A percentile compares a stretch with the other conserved stretches of the same genome.
These are phyloP conservation scores for Chrysotoxum bicinctum DNA, from an alignment of 2,888 invertebrate genomes.

Conservation along the genomic window DNA sequence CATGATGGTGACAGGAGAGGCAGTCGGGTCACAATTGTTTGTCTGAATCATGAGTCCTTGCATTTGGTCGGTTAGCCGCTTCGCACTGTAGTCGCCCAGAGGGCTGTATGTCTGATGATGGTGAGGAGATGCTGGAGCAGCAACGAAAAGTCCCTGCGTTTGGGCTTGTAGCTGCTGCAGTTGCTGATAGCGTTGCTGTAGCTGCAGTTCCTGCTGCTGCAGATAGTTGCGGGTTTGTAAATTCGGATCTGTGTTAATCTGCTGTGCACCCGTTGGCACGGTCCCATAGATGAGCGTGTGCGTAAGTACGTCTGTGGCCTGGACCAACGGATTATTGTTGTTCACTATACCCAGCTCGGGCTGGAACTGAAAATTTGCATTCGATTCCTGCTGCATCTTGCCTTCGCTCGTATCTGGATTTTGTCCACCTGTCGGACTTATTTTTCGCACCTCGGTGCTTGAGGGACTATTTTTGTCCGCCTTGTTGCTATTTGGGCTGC, in stretches of 20 bases:
- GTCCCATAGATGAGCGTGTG: slow-evolving; percentile 80
- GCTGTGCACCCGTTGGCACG: slow-evolving; percentile 78
- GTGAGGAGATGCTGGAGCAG: slow-evolving; percentile 74
- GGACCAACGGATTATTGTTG: slow-evolving; percentile 76
- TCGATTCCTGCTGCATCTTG: slow-evolving; percentile 81
- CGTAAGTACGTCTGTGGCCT: slow-evolving; percentile 78
- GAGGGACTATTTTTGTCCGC: slow-evolving; percentile 55
- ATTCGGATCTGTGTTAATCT: slow-evolving; percentile 78
- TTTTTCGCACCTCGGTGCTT: slow-evolving; percentile 74
- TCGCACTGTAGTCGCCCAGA: slow-evolving; percentile 72
- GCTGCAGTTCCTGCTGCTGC: slow-evolving; percentile 80
- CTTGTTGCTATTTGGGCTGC: slow-evolving; percentile 63
- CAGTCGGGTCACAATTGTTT: slow-evolving; percentile 75
- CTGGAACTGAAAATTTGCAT: slow-evolving; percentile 81
- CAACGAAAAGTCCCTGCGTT: slow-evolving; percentile 78
- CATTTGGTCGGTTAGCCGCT: slow-evolving; percentile 79
- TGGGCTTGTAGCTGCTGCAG: slow-evolving; percentile 80
- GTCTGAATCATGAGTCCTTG: slow-evolving; percentile 78
- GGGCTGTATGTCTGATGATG: slow-evolving; percentile 61
- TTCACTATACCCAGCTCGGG: slow-evolving; percentile 81
- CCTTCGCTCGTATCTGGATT: slow-evolving; percentile 63
- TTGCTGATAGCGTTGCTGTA: slow-evolving; percentile 81
- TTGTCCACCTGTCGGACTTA: slow-evolving; percentile 68
- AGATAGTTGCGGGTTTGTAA: slow-evolving; percentile 77
- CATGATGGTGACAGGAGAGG: slow-evolving; percentile 76